Base-by-base conservation (phyloP, 2,888 invertebrate species). In the Scelioninae gen. 1 region DNA sequence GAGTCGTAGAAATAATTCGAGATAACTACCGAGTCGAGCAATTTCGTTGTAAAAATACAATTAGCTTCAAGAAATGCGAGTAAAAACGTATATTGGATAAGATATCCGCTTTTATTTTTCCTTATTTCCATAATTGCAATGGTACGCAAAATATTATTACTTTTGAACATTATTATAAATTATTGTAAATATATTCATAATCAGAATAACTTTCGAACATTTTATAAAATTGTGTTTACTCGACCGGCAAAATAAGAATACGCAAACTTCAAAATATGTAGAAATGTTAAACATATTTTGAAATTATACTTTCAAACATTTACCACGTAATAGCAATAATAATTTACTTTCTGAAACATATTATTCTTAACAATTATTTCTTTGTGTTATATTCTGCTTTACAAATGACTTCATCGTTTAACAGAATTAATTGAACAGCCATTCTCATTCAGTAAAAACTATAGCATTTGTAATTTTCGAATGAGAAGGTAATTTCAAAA, bases 201-300 rank as follows among this genome's bases (percentile, higher is more conserved):
- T 58, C 66, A 75, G 23, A 23, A 66, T 75, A 75, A 66, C 66
- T 66, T 65, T 75, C 75, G 10, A 75, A 16, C 31, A 60, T 60
- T 60, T 58, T 60, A 58, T 32, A 29, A 15, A 69, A 10, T 34
- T 15, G 13, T 56, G 74, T 34, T 63, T 65, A 47, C 34, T 56
- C 74, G 29, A 55, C 5, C 63, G 38, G 63, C 29, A 56, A 63
- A 63, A 63, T 15, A 23, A 40, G 60, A n/a, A 56, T 63, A 16
- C 47, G 16, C 38, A 47, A 63, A 47, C 62, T 45, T 62, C 31
- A 23, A 45, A 45, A 32, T 45, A 45, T 34, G 53, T 38, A 53
- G 16, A 62, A 58, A 55, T 10, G 43, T 60, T 58, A 51, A 58
- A 49, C 38, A 29, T 38, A 34, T 45, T 43, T 4, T 0, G 15